These are phyloP conservation scores for Nyctibius bracteatus DNA, from an alignment of 2,113 vertebrate species.

Conservation along the genomic window DNA sequence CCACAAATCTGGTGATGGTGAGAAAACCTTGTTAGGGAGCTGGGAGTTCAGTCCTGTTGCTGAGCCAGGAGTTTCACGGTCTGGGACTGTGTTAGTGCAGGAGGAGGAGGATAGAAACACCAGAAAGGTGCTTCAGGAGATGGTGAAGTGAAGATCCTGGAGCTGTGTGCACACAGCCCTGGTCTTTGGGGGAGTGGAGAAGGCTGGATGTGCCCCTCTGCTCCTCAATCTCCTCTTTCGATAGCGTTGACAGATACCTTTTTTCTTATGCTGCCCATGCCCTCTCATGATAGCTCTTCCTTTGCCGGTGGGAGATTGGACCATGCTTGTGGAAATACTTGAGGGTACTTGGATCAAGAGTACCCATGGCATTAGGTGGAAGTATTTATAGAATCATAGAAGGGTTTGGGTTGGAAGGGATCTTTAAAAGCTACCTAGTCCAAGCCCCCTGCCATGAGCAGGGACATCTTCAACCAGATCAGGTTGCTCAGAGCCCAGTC, in stretches of 20 bases:
- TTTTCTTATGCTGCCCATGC: background rate
- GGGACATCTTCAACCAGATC: background rate
- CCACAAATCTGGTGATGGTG: background rate
- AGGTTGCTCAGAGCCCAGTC: background rate
- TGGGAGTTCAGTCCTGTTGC: background rate
- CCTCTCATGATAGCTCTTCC: background rate
- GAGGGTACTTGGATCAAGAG: background rate
- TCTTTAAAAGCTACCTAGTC: too few species aligned
- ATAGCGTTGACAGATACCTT: too few species aligned
- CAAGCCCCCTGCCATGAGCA: too few species aligned
- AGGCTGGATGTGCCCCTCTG: background rate
- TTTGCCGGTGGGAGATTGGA: rapidly evolving
- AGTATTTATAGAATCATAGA: background rate
- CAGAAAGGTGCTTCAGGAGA: background rate
- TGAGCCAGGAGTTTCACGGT: background rate
- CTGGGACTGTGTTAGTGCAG: background rate
- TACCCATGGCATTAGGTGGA: background rate
- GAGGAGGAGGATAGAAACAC: background rate
- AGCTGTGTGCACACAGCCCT: rapidly evolving
- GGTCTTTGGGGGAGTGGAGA: background rate
- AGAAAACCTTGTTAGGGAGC: background rate
- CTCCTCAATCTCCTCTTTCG: background rate
- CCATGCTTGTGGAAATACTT: background rate
- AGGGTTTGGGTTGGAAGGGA: background rate
- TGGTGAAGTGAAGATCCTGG: background rate